phyloP scores from a whole-genome alignment of 2,797 vertebrate genomes.

The Sebastes nivosus region DNA sequence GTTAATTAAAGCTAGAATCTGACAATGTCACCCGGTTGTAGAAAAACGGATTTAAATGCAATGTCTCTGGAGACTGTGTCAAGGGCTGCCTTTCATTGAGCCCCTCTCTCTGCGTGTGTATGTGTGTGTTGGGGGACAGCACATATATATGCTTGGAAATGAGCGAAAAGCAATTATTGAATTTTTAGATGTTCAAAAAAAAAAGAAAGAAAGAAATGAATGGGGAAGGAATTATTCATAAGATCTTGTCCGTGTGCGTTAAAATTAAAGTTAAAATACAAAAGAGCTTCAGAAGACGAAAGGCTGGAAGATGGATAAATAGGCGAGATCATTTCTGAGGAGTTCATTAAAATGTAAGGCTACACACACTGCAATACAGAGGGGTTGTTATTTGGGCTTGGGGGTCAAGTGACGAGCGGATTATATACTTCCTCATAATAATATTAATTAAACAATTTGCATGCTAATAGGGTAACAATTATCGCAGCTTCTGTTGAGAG shows the following conservation, averaged over 20 bases:
- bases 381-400: slow-evolving; percentile 91
- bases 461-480: slow-evolving; percentile 99
- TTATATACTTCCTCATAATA: slow-evolving; percentile 99
- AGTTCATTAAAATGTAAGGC: slow-evolving; percentile 89
- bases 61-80: slow-evolving; percentile 96
- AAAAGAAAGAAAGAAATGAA: slow-evolving; percentile 52
- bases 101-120: slow-evolving; percentile 55
- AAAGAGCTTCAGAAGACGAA: slow-evolving; percentile 83
- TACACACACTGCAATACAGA: slow-evolving; percentile 90
- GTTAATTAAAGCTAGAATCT: slow-evolving; percentile 99
- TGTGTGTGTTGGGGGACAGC: neutral
- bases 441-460: slow-evolving; percentile 99
- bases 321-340: slow-evolving; percentile 87
- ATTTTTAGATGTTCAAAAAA: slow-evolving; percentile 92
- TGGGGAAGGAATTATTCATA: slow-evolving; percentile 85
- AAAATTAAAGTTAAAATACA: slow-evolving; percentile 82
- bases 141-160: slow-evolving; percentile 77
- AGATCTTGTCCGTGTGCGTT: slow-evolving; percentile 80
- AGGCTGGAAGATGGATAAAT: slow-evolving; percentile 82
- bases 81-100: slow-evolving; percentile 93
- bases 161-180: slow-evolving; percentile 92
- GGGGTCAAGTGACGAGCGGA: slow-evolving; percentile 99
- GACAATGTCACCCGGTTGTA: slow-evolving; percentile 98
- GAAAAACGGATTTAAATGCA: slow-evolving; percentile 99
- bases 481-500: slow-evolving; percentile 99